These are phyloP conservation scores for Zalophus californianus DNA, from an alignment of 2,797 vertebrate genomes.

Conservation along the genomic window DNA sequence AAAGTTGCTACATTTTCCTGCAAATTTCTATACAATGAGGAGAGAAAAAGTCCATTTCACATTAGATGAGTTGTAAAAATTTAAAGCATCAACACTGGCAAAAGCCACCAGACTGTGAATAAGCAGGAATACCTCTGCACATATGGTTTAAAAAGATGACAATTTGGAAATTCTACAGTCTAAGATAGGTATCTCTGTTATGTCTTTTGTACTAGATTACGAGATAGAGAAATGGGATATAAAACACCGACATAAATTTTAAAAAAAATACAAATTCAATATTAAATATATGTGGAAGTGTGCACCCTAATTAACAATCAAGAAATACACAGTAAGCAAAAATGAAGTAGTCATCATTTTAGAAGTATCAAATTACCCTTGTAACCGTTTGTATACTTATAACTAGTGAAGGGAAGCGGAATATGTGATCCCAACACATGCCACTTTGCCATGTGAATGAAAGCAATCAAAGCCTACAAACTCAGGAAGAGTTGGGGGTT, in stretches of 20 bases:
- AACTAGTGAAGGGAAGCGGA: not conserved
- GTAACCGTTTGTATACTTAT: not conserved
- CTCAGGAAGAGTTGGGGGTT: not conserved
- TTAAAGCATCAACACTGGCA: not conserved
- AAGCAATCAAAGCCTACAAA: not conserved
- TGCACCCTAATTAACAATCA: not conserved
- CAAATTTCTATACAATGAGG: not conserved
- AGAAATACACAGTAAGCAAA: conserved; percentile 24
- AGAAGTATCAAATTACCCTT: conserved; percentile 25
- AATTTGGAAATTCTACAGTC: conserved; percentile 13
- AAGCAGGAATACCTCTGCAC: not conserved
- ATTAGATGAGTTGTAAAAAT: not conserved
- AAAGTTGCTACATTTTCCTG: not conserved
- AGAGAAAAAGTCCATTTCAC: not conserved
- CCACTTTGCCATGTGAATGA: not conserved
- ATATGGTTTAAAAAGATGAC: conserved; percentile 17
- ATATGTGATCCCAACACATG: not conserved
- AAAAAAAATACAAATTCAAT: conserved; percentile 19
- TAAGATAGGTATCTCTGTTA: not conserved
- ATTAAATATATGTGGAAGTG: not conserved
- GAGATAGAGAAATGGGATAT: not conserved
- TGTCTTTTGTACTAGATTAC: not conserved
- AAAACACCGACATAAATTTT: not conserved
- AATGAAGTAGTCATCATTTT: not conserved
- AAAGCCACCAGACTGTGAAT: conserved; percentile 2